Percentiles rank a stretch among this genome's conserved stretches.
Evolutionary conservation across 2,113 vertebrate species (phyloP).

Genomic region (Turnix velox): DNA sequence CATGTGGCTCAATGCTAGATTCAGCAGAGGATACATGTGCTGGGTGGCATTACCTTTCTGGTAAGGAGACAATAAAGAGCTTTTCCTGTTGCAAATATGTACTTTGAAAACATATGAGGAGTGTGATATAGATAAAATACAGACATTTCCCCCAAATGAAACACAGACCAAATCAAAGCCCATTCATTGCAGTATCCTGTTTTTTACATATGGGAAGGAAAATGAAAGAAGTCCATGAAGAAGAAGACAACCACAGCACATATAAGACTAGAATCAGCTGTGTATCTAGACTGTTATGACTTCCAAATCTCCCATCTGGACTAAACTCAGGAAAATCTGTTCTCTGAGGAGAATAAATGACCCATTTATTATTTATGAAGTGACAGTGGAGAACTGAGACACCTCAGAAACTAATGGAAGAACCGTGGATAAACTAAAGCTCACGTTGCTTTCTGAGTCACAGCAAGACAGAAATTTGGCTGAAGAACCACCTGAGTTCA

Average conservation of each 20-base stretch:
- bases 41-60: neutral
- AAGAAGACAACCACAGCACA: neutral
- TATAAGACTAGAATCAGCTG: neutral
- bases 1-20: neutral
- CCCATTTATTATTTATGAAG: slow-evolving; percentile 14
- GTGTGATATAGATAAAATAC: slow-evolving; percentile 33
- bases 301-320: slow-evolving; percentile 17
- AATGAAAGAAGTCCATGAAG: slow-evolving; percentile 7
- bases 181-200: neutral
- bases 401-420: neutral
- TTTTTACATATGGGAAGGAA: slow-evolving; percentile 28
- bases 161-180: slow-evolving; percentile 43
- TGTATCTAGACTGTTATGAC: neutral
- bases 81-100: neutral
- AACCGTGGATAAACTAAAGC: neutral
- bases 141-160: slow-evolving; percentile 22
- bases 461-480: neutral
- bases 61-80: neutral
- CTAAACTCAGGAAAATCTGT: neutral
- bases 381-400: neutral
- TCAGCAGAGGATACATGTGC: neutral
- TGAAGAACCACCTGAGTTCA: neutral
- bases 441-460: neutral
- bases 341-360: slow-evolving; percentile 14
- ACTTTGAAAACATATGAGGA: slow-evolving; percentile 1